Evolutionary conservation across 1,140 invertebrate species (phyloP).

Genomic region (Hermatobates lingyangjiaoensis): DNA sequence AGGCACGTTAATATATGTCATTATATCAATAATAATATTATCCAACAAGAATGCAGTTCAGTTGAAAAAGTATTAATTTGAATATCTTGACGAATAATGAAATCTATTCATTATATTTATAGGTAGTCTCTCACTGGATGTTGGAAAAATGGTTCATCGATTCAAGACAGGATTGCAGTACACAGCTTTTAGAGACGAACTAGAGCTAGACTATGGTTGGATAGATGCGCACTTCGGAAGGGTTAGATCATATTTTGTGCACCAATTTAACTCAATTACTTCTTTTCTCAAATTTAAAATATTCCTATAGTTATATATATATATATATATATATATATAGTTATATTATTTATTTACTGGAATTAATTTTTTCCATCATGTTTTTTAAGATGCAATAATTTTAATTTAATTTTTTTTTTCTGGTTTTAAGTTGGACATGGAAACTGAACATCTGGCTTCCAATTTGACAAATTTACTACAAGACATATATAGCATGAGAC

Average conservation of each 20-base stretch:
- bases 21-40: too few relatives aligned
- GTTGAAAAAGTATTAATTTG: background rate
- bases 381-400: too few relatives aligned
- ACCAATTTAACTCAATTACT: too few relatives aligned
- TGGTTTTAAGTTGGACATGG: conserved; percentile 46
- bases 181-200: conserved; percentile 36
- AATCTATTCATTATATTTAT: conserved; percentile 13
- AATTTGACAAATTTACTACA: conserved; percentile 43
- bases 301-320: too few relatives aligned
- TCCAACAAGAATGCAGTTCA: too few relatives aligned
- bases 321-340: too few relatives aligned
- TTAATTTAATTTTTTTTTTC: conserved; percentile 10
- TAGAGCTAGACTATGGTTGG: conserved; percentile 44
- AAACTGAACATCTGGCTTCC: conserved; percentile 40
- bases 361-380: too few relatives aligned
- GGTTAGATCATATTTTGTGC: too few relatives aligned
- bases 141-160: conserved; percentile 35
- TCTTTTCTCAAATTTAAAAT: too few relatives aligned
- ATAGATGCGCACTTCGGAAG: conserved; percentile 43
- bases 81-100: too few relatives aligned
- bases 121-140: conserved; percentile 41
- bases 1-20: too few relatives aligned
- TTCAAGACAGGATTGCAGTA: conserved; percentile 48
- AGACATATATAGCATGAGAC: conserved; percentile 36
- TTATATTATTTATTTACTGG: too few relatives aligned